Percentiles rank a stretch among this genome's conserved stretches.
These are phyloP conservation scores for Limnephilus lunatus DNA, from an alignment of 2,888 invertebrate species.

Conservation along the genomic window DNA sequence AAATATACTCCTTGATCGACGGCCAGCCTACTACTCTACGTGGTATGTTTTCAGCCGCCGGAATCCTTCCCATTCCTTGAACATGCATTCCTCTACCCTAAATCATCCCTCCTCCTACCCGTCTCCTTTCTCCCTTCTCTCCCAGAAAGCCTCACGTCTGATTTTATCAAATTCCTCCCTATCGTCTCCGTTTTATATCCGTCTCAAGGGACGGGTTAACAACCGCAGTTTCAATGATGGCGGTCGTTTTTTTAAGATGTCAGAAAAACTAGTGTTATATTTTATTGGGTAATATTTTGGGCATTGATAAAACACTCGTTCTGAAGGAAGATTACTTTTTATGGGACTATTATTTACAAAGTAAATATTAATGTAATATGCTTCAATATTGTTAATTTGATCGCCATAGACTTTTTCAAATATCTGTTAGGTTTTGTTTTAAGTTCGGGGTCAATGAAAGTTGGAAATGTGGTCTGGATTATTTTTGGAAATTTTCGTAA, in stretches of 20 bases:
- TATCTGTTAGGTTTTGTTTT: not conserved
- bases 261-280: not conserved
- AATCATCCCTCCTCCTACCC: conserved; percentile 4
- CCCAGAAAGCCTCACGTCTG: not conserved
- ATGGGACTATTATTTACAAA: too few relatives aligned
- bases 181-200: conserved; percentile 21
- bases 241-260: not conserved
- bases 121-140: not conserved
- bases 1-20: not conserved
- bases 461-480: not conserved
- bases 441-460: not conserved
- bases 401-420: too few relatives aligned
- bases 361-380: too few relatives aligned
- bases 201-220: not conserved
- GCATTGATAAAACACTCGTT: not conserved
- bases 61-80: not conserved
- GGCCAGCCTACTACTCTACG: not conserved
- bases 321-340: too few relatives aligned
- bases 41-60: not conserved
- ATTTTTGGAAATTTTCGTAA: not conserved
- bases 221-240: conserved; percentile 8
- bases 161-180: conserved; percentile 31
- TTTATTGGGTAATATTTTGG: not conserved
- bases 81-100: conserved; percentile 19
- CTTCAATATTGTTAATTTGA: too few relatives aligned